These are phyloP conservation scores for Podarcis cretensis DNA, from an alignment of 2,113 vertebrate species.

Conservation along the genomic window DNA sequence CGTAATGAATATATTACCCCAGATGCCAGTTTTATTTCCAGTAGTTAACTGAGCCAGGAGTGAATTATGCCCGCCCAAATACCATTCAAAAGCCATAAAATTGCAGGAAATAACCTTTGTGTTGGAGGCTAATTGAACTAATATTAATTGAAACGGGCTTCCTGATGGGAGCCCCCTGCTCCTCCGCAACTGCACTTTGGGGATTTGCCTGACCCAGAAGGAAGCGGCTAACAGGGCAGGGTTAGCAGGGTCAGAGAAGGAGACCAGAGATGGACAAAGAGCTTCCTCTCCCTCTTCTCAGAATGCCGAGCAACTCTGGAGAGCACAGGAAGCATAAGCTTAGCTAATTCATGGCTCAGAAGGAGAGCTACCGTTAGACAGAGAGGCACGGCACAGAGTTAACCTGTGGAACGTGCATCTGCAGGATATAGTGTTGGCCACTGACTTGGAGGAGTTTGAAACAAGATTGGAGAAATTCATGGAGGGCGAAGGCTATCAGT, in stretches of 20 bases:
- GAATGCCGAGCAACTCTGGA: constrained; percentile 33
- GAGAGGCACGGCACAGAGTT: too few species aligned
- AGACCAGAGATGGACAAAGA: neutral
- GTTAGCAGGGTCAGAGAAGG: neutral
- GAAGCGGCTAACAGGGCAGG: neutral
- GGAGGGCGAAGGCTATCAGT: too few species aligned
- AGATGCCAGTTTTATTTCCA: constrained; percentile 9
- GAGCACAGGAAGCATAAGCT: constrained; percentile 30
- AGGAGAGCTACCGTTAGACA: neutral
- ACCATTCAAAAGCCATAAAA: constrained; percentile 24
- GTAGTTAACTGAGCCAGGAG: neutral
- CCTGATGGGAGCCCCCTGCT: neutral
- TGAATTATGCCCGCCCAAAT: constrained; percentile 1
- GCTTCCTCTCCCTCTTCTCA: neutral
- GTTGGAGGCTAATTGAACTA: constrained; percentile 15
- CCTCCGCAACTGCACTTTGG: neutral
- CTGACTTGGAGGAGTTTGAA: too few species aligned
- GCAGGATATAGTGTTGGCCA: too few species aligned
- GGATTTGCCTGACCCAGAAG: neutral
- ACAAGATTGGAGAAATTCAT: too few species aligned
- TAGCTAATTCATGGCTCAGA: neutral
- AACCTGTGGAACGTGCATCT: too few species aligned
- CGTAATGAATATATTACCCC: neutral
- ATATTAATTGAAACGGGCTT: constrained; percentile 3
- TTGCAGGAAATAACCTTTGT: neutral